These are phyloP conservation scores for Epinephelus moara DNA, from an alignment of 2,113 vertebrate genomes.

Conservation along the genomic window DNA sequence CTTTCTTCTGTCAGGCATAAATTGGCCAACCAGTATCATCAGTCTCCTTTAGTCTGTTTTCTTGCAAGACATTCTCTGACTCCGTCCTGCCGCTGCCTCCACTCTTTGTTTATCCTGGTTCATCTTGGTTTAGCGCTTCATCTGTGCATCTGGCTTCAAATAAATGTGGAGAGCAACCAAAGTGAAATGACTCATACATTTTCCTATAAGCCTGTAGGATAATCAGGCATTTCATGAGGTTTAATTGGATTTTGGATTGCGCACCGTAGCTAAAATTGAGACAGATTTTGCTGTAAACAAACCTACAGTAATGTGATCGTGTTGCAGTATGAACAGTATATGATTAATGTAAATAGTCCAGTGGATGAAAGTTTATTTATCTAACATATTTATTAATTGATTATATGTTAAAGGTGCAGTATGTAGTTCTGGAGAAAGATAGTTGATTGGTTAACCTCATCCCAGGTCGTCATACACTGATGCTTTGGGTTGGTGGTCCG, in stretches of 20 bases:
- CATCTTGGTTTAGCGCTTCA: slow-evolving; percentile 36
- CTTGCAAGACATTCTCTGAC: neutral
- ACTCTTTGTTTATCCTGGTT: slow-evolving; percentile 44
- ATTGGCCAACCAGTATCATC: neutral
- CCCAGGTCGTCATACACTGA: no score
- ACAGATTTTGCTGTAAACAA: slow-evolving; percentile 8
- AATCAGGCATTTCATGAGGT: slow-evolving; percentile 40
- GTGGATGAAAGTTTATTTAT: neutral
- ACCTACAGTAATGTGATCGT: neutral
- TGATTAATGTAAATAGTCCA: neutral
- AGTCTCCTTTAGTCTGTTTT: neutral
- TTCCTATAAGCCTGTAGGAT: slow-evolving; percentile 25
- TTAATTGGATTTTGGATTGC: slow-evolving; percentile 28
- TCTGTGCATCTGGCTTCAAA: slow-evolving; percentile 47
- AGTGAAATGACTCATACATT: slow-evolving; percentile 60
- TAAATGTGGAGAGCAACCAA: slow-evolving; percentile 38
- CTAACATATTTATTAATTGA: no score
- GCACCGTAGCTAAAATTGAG: slow-evolving; percentile 10
- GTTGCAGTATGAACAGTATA: no score
- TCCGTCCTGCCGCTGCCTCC: slow-evolving; percentile 5
- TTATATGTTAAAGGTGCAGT: no score
- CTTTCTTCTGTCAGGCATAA: no score
- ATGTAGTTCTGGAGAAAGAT: no score
- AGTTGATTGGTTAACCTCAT: no score
- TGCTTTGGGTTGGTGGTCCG: no score